Conservation (phyloP, 2,888 invertebrate genomes). For the Thera britannica region DNA sequence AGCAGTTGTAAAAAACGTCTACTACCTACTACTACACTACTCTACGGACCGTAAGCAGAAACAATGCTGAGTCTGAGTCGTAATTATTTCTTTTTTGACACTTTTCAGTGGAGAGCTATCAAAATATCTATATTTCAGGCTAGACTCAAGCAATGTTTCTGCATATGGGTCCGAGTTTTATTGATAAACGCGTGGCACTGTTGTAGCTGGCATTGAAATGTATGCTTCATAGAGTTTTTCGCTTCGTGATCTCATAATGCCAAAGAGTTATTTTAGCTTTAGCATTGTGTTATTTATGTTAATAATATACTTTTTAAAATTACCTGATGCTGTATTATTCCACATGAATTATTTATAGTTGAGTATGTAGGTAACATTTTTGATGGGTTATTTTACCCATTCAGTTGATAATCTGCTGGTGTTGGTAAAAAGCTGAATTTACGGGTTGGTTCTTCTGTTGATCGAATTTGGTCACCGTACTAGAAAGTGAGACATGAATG, state of each 20-base stretch:
- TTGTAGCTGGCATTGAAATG: slow-evolving; percentile 61
- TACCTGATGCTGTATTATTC: neutral
- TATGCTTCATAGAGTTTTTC: neutral
- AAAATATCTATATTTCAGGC: too few species aligned
- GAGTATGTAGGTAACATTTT: too few species aligned
- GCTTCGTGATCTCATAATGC: slow-evolving; percentile 25
- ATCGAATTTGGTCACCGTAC: neutral
- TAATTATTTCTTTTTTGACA: too few species aligned
- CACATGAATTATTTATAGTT: neutral
- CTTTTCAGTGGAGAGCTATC: too few species aligned
- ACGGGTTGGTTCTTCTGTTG: neutral
- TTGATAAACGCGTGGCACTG: neutral
- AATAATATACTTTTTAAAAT: slow-evolving; percentile 21
- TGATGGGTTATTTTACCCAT: too few species aligned
- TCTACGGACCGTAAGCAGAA: too few species aligned
- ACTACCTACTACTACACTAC: too few species aligned
- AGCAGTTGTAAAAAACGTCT: neutral
- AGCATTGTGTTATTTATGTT: slow-evolving; percentile 39
- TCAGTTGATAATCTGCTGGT: too few species aligned
- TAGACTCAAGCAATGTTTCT: too few species aligned
- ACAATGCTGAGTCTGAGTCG: too few species aligned
- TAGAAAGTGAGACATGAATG: neutral
- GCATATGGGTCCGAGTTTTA: too few species aligned
- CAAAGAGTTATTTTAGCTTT: slow-evolving; percentile 40
- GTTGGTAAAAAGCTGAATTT: too few species aligned